Conservation (phyloP, 1,140 invertebrate genomes). For the Limonius californicus region DNA sequence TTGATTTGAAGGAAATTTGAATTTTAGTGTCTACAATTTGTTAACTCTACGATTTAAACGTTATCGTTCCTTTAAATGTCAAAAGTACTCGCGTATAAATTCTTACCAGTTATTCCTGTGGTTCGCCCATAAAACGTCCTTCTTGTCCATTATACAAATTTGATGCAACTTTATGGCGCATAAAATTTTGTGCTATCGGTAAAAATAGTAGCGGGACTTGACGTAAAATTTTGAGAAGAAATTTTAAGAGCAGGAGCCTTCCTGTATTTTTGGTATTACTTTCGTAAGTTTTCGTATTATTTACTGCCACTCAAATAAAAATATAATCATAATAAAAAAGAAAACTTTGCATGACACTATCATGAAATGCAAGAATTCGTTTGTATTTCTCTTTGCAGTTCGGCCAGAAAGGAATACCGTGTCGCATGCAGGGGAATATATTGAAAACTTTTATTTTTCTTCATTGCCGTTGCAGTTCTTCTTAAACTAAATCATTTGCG, state of each 20-base stretch:
- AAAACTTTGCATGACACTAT: too few species aligned
- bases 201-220: neutral
- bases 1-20: too few species aligned
- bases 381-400: neutral
- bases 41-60: too few species aligned
- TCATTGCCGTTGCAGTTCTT: neutral
- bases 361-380: neutral
- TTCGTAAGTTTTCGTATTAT: neutral
- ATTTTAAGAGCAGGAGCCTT: neutral
- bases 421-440: neutral
- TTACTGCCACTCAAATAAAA: neutral
- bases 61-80: neutral
- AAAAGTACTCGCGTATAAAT: too few species aligned
- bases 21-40: too few species aligned
- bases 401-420: neutral
- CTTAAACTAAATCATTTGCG: neutral
- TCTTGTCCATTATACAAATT: slow-evolving; percentile 1
- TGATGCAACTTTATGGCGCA: neutral
- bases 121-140: neutral
- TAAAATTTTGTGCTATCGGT: neutral
- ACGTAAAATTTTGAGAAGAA: neutral
- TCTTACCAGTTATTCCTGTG: neutral
- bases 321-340: too few species aligned
- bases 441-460: slow-evolving; percentile 8
- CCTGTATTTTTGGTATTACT: neutral